A percentile compares a stretch with the other conserved stretches of the same genome.
Conservation (phyloP, 64 coral and sea anemone species). For the Acropora tenuis region DNA sequence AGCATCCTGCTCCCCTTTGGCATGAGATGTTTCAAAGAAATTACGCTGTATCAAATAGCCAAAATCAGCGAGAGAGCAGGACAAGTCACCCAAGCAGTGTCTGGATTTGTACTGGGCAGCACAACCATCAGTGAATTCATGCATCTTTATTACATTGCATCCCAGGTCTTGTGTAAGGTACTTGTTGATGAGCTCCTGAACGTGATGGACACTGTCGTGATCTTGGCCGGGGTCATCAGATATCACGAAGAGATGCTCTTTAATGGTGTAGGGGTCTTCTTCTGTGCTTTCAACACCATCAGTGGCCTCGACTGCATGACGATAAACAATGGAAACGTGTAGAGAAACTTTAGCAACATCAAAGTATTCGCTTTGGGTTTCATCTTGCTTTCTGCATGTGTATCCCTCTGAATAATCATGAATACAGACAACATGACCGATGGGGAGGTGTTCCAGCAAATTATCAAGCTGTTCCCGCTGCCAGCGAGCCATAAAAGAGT, state of each 20-base stretch:
- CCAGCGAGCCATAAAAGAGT: slow-evolving; percentile 47
- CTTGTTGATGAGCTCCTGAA: not conserved
- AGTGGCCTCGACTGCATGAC: slow-evolving; percentile 4
- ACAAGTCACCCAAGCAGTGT: slow-evolving; percentile 70
- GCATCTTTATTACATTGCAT: slow-evolving; percentile 15
- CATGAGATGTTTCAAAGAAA: slow-evolving; percentile 49
- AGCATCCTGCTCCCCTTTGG: slow-evolving; percentile 45
- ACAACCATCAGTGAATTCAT: slow-evolving; percentile 76
- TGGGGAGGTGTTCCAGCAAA: slow-evolving; percentile 32
- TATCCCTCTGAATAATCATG: slow-evolving; percentile 63
- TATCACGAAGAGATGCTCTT: slow-evolving; percentile 39
- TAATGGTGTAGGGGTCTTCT: slow-evolving; percentile 10
- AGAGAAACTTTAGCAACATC: slow-evolving; percentile 47
- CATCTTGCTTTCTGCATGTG: slow-evolving; percentile 43
- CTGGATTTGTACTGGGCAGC: slow-evolving; percentile 70
- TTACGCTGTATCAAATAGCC: slow-evolving; percentile 27
- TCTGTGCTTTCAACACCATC: slow-evolving; percentile 21
- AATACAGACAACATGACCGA: not conserved
- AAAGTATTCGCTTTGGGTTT: slow-evolving; percentile 47
- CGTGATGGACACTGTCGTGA: slow-evolving; percentile 21
- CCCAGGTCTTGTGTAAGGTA: slow-evolving; percentile 32
- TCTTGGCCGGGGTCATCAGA: slow-evolving; percentile 23
- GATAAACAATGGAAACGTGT: slow-evolving; percentile 28
- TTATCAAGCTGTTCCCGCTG: slow-evolving; percentile 57
- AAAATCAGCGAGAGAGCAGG: slow-evolving; percentile 64